These are phyloP conservation scores for Xiphydria camelus DNA, from an alignment of 2,888 invertebrate species.

Conservation along the genomic window DNA sequence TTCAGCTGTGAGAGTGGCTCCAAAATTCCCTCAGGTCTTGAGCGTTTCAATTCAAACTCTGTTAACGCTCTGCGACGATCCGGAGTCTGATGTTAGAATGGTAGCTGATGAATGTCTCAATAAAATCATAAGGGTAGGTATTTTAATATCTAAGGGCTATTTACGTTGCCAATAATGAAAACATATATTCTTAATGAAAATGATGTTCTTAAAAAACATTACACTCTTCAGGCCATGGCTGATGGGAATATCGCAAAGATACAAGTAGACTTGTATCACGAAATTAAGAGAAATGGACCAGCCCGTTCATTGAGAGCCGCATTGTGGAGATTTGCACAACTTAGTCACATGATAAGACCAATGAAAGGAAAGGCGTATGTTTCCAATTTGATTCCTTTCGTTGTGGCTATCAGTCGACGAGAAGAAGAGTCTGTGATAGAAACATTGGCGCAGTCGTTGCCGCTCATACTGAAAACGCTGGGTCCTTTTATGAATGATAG, in stretches of 20 bases:
- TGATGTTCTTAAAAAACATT: slow-evolving; percentile 3
- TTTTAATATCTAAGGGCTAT: background rate
- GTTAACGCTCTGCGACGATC: slow-evolving; percentile 73
- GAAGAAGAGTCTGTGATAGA: slow-evolving; percentile 75
- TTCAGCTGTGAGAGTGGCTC: slow-evolving; percentile 63
- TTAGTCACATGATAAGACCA: slow-evolving; percentile 75
- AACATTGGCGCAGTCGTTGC: slow-evolving; percentile 66
- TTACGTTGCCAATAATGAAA: background rate
- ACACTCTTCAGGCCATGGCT: slow-evolving; percentile 60
- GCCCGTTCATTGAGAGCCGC: slow-evolving; percentile 75
- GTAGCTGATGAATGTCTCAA: slow-evolving; percentile 82
- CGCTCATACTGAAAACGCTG: slow-evolving; percentile 68
- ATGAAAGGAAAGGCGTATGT: slow-evolving; percentile 80
- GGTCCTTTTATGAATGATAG: slow-evolving; percentile 73
- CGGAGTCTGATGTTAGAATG: slow-evolving; percentile 77
- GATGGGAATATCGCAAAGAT: slow-evolving; percentile 73
- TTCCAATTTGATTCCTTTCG: slow-evolving; percentile 72
- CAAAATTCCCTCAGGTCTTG: slow-evolving; percentile 68
- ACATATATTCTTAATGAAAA: slow-evolving; percentile 4
- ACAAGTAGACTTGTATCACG: slow-evolving; percentile 79
- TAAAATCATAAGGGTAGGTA: slow-evolving; percentile 69
- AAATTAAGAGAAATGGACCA: slow-evolving; percentile 78
- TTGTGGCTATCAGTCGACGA: slow-evolving; percentile 72
- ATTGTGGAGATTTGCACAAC: slow-evolving; percentile 74
- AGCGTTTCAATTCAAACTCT: slow-evolving; percentile 73